Conservation (phyloP, 1,140 invertebrate species). For the Ceratoteleas bidentatus region DNA sequence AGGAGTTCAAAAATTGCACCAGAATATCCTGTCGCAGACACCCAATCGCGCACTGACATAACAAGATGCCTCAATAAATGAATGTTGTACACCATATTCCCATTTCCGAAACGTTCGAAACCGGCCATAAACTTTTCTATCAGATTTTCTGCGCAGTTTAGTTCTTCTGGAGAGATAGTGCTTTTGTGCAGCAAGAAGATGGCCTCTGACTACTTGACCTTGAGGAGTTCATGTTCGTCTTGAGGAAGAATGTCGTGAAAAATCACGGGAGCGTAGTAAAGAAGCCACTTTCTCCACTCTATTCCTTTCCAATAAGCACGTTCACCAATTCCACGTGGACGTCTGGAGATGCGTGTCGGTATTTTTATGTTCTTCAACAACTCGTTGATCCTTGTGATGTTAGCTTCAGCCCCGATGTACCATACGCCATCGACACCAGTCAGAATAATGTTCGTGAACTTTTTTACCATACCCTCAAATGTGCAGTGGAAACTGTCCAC, state of each 20-base stretch:
- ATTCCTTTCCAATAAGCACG: conserved; percentile 1
- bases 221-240: background rate
- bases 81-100: conserved; percentile 10
- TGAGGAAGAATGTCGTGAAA: background rate
- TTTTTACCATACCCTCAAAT: conserved; percentile 5
- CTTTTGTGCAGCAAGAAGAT: background rate
- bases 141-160: background rate
- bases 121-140: background rate
- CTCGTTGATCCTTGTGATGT: background rate
- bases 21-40: conserved; percentile 5
- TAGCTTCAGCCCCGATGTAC: conserved; percentile 3
- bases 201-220: background rate
- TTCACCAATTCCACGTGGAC: background rate
- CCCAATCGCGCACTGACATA: conserved; percentile 5
- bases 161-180: background rate
- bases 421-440: background rate
- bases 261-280: conserved; percentile 3
- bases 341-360: background rate
- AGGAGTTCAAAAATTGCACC: conserved; percentile 11
- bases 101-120: background rate
- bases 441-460: background rate
- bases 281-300: conserved; percentile 3
- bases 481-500: conserved; percentile 1
- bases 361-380: background rate
- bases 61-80: background rate